These are phyloP conservation scores for Trichomycterus rosablanca DNA, from an alignment of 2,113 vertebrate genomes.

Conservation along the genomic window DNA sequence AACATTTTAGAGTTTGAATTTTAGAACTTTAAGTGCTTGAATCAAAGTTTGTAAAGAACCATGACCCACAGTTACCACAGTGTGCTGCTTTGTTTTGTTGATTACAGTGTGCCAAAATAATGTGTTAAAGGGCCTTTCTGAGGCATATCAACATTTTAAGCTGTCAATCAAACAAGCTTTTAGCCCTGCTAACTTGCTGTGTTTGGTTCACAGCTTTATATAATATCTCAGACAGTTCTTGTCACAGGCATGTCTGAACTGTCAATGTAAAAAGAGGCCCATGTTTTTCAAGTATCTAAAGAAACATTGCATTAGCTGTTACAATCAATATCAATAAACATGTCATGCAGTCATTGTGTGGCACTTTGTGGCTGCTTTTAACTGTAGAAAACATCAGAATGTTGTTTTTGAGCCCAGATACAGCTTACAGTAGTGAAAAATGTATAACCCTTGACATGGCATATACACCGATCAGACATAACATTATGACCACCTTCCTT, in stretches of 20 bases:
- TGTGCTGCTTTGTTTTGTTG: slow-evolving; percentile 22
- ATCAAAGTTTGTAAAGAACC: too few species aligned
- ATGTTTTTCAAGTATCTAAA: slow-evolving; percentile 27
- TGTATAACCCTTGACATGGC: too few species aligned
- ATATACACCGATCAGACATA: too few species aligned
- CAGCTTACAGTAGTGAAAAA: too few species aligned
- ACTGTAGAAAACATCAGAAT: slow-evolving; percentile 29
- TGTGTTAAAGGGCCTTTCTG: slow-evolving; percentile 27
- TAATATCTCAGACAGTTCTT: slow-evolving; percentile 35
- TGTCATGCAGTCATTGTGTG: slow-evolving; percentile 19
- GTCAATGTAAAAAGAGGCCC: slow-evolving; percentile 25
- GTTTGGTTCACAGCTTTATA: slow-evolving; percentile 20
- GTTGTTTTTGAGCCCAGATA: slow-evolving; percentile 21
- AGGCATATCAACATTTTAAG: slow-evolving; percentile 25
- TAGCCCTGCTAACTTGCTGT: slow-evolving; percentile 31
- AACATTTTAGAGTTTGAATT: too few species aligned
- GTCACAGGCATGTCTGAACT: slow-evolving; percentile 28
- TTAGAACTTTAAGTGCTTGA: too few species aligned
- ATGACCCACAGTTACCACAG: slow-evolving; percentile 22
- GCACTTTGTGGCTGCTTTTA: slow-evolving; percentile 17
- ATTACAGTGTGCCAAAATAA: slow-evolving; percentile 30
- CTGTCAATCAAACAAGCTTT: slow-evolving; percentile 26
- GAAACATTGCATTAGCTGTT: slow-evolving; percentile 42
- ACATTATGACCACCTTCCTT: too few species aligned
- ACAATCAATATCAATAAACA: slow-evolving; percentile 36